phyloP scores from a whole-genome alignment of 2,888 invertebrate genomes.

The Xanthorhoe spadicearia region DNA sequence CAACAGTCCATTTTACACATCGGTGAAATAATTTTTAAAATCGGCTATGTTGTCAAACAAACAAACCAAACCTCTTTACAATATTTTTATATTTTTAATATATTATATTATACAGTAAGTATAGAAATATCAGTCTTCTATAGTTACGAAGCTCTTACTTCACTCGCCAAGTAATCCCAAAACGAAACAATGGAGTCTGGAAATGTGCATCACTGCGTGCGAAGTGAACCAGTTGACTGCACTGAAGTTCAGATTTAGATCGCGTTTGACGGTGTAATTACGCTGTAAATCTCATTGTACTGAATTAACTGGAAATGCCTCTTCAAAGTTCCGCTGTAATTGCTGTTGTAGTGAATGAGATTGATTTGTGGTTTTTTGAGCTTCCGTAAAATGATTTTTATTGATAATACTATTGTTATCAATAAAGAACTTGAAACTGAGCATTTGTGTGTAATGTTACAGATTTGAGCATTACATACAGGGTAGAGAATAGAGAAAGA shows the following conservation, averaged over 20 bases:
- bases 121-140: no score
- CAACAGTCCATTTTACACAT: no score
- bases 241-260: slow-evolving; percentile 53
- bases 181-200: neutral
- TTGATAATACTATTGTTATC: no score
- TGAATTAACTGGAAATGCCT: slow-evolving; percentile 51
- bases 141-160: neutral
- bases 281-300: slow-evolving; percentile 59
- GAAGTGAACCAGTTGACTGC: slow-evolving; percentile 22
- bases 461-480: no score
- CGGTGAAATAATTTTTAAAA: no score
- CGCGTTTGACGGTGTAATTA: slow-evolving; percentile 62
- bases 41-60: no score
- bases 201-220: neutral
- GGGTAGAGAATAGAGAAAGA: no score
- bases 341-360: slow-evolving; percentile 26
- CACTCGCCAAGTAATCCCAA: neutral
- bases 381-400: neutral
- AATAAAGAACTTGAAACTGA: no score
- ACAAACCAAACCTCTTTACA: no score
- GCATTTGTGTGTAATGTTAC: no score
- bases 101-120: no score
- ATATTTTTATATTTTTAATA: no score
- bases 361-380: slow-evolving; percentile 29
- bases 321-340: slow-evolving; percentile 30